Conservation (phyloP, 2,797 vertebrate species). For the Pseudomugil gertrudae region DNA sequence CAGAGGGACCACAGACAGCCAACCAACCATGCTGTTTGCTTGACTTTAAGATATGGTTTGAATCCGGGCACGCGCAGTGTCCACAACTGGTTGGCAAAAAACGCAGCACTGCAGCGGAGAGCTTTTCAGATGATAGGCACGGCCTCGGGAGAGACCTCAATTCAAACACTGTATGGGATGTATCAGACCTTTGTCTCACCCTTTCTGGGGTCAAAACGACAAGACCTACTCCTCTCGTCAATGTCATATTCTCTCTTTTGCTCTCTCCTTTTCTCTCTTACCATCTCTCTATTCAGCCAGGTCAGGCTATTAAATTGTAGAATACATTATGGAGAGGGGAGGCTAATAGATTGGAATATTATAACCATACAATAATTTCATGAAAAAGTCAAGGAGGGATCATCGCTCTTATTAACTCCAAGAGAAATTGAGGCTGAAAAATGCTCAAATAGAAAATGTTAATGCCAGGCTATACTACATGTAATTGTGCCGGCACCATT, state of each 20-base stretch:
- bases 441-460: constrained; percentile 99
- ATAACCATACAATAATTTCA: constrained; percentile 99
- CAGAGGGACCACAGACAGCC: not conserved
- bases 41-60: constrained; percentile 4
- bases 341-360: constrained; percentile 99
- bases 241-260: constrained; percentile 63
- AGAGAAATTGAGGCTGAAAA: constrained; percentile 98
- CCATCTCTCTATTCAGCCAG: constrained; percentile 66
- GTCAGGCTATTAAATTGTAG: constrained; percentile 95
- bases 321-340: constrained; percentile 92
- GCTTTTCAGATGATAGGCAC: constrained; percentile 67
- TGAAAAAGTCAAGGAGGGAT: constrained; percentile 98
- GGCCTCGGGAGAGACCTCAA: constrained; percentile 70
- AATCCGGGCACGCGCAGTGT: constrained; percentile 17
- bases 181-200: constrained; percentile 79
- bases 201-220: constrained; percentile 73
- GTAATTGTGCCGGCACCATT: constrained; percentile 96
- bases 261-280: constrained; percentile 44
- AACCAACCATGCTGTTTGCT: not conserved
- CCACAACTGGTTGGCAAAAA: constrained; percentile 15
- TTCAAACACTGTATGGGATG: constrained; percentile 64
- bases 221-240: constrained; percentile 76
- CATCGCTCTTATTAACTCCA: constrained; percentile 99
- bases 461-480: constrained; percentile 94
- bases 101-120: constrained; percentile 22